phyloP scores from a whole-genome alignment of 1,140 invertebrate species.

The Drosophila paulistorum region DNA sequence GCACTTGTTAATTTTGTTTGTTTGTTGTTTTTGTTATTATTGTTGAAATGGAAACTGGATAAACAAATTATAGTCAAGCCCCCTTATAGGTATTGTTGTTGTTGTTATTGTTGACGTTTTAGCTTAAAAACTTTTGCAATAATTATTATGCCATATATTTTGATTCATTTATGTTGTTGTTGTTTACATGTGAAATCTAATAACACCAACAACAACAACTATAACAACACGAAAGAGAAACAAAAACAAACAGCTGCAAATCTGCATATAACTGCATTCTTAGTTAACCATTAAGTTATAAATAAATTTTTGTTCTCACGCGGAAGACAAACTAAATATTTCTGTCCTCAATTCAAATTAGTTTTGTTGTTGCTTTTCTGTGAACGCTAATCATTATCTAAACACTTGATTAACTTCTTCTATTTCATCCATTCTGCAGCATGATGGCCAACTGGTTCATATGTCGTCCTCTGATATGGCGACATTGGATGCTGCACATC shows the following conservation, averaged over 20 bases:
- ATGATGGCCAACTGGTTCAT: conserved; percentile 58
- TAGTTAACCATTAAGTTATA: conserved; percentile 38
- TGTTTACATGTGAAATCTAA: conserved; percentile 34
- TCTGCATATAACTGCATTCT: conserved; percentile 29
- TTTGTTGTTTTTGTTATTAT: conserved; percentile 40
- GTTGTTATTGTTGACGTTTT: conserved; percentile 9
- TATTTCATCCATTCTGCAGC: conserved; percentile 34
- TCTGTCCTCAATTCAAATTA: conserved; percentile 55
- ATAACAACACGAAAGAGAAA: conserved; percentile 18
- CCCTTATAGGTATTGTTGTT: conserved; percentile 46
- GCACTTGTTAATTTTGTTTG: conserved; percentile 24
- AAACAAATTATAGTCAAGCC: conserved; percentile 74
- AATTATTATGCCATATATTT: conserved; percentile 20
- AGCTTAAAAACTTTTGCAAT: conserved; percentile 35
- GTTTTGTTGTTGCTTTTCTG: conserved; percentile 20
- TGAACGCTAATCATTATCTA: background rate
- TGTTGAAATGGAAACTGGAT: conserved; percentile 51
- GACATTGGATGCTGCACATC: conserved; percentile 58
- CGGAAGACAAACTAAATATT: conserved; percentile 25
- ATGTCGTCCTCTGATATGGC: conserved; percentile 34
- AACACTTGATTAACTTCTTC: conserved; percentile 8
- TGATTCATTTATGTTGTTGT: conserved; percentile 30
- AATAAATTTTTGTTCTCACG: conserved; percentile 23
- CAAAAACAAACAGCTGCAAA: conserved; percentile 43
- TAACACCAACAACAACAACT: conserved; percentile 16